phyloP scores from a whole-genome alignment of 2,797 vertebrate species.

The Passerculus sandwichensis region DNA sequence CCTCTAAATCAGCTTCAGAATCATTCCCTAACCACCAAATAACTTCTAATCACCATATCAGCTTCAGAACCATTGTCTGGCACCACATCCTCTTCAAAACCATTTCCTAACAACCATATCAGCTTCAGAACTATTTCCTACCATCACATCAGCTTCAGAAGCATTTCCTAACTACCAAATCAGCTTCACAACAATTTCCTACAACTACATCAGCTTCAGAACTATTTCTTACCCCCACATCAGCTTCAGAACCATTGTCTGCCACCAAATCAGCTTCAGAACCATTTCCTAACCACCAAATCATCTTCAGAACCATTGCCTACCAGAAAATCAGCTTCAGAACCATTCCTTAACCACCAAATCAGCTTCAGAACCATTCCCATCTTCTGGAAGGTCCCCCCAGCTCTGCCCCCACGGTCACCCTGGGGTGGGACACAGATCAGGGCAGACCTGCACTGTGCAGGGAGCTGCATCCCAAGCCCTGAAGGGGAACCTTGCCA shows the following conservation, averaged over 20 bases:
- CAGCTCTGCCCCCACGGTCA: accelerated
- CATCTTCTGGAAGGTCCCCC: not conserved
- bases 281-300: accelerated
- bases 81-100: not conserved
- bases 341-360: not conserved
- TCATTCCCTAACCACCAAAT: not conserved
- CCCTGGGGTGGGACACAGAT: too few species aligned
- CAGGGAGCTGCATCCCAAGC: accelerated
- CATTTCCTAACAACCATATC: not conserved
- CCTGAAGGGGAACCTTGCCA: too few species aligned
- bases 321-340: not conserved
- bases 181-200: not conserved
- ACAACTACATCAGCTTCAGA: not conserved
- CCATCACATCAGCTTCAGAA: not conserved
- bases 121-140: not conserved
- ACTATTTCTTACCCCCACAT: not conserved
- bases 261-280: not conserved
- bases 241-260: not conserved
- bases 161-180: not conserved
- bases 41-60: too few species aligned
- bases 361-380: not conserved
- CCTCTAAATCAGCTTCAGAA: not conserved
- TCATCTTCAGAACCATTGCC: not conserved
- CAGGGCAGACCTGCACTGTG: accelerated
- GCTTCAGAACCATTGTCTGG: not conserved